phyloP scores from a whole-genome alignment of 1,140 invertebrate genomes.

The Habropoda laboriosa region DNA sequence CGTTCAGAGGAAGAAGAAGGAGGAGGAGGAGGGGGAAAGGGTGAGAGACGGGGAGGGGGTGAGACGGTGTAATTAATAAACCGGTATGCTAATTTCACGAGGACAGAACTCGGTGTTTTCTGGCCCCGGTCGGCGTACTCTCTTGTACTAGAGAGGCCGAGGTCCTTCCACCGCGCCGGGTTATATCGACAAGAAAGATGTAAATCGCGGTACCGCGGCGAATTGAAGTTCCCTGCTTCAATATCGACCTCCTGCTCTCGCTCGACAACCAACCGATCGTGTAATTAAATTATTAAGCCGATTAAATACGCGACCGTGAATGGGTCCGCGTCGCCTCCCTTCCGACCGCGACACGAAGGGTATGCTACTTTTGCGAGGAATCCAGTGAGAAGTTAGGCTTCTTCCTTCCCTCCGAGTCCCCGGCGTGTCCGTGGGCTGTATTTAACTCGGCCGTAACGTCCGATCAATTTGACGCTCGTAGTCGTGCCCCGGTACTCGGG shows the following conservation, averaged over 20 bases:
- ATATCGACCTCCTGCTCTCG: conserved; percentile 35
- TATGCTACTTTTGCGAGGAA: no score
- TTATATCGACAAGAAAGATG: conserved; percentile 49
- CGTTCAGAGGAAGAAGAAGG: no score
- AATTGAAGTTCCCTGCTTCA: conserved; percentile 35
- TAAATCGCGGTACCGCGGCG: conserved; percentile 54
- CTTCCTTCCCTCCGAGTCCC: no score
- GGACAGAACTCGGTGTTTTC: conserved; percentile 66
- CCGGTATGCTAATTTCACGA: conserved; percentile 72
- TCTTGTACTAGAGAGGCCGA: neutral
- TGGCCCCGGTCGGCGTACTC: conserved; percentile 44
- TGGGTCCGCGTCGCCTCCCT: neutral
- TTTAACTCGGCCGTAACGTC: neutral
- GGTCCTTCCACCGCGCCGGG: neutral
- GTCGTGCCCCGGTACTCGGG: no score
- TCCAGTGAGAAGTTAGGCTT: no score
- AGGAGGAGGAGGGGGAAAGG: neutral
- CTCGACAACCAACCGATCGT: conserved; percentile 15
- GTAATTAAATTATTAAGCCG: conserved; percentile 52
- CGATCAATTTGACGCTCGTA: neutral
- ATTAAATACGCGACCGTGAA: neutral
- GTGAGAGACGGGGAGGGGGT: conserved; percentile 20
- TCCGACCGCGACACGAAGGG: neutral
- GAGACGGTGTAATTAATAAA: conserved; percentile 72
- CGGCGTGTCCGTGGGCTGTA: neutral